Percentiles rank a stretch among this genome's conserved stretches.
Conservation (phyloP, 2,797 vertebrate genomes). For the Acrossocheilus fasciatus region DNA sequence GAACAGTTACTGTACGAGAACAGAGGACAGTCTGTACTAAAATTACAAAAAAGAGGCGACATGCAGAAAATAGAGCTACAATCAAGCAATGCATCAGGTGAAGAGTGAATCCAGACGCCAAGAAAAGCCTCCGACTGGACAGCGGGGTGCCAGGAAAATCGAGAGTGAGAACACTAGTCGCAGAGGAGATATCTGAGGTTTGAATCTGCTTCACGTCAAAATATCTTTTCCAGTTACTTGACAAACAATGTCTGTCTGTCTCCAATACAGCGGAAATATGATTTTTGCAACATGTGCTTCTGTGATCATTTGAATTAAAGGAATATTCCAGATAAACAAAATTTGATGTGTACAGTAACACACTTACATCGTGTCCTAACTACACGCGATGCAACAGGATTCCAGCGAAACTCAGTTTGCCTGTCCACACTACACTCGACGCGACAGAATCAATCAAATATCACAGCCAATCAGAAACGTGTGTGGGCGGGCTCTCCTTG, state of each 20-base stretch:
- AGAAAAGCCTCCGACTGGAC: slow-evolving; percentile 52
- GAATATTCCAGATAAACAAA: neutral
- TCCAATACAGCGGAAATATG: neutral
- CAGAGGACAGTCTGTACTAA: neutral
- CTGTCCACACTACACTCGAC: too few relatives aligned
- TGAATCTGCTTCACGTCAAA: slow-evolving; percentile 4
- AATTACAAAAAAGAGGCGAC: neutral
- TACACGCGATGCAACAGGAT: too few relatives aligned
- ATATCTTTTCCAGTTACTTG: slow-evolving; percentile 30
- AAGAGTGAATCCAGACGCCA: slow-evolving; percentile 56
- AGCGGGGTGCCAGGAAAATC: slow-evolving; percentile 62
- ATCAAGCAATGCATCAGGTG: slow-evolving; percentile 62
- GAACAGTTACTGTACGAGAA: neutral
- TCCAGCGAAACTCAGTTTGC: too few relatives aligned
- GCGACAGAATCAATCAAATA: too few relatives aligned
- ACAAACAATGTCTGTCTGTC: slow-evolving; percentile 41
- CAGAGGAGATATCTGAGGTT: neutral
- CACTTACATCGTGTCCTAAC: too few relatives aligned
- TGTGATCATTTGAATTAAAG: neutral
- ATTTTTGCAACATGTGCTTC: neutral
- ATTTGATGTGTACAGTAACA: neutral
- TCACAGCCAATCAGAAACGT: too few relatives aligned
- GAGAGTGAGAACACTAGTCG: slow-evolving; percentile 47
- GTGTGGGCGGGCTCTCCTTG: too few relatives aligned
- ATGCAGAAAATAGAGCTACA: slow-evolving; percentile 51